Evolutionary conservation across 1,140 invertebrate species (phyloP), one percentile per base, ranked within the genome.

Genomic region (Rhopalosiphum maidis): DNA sequence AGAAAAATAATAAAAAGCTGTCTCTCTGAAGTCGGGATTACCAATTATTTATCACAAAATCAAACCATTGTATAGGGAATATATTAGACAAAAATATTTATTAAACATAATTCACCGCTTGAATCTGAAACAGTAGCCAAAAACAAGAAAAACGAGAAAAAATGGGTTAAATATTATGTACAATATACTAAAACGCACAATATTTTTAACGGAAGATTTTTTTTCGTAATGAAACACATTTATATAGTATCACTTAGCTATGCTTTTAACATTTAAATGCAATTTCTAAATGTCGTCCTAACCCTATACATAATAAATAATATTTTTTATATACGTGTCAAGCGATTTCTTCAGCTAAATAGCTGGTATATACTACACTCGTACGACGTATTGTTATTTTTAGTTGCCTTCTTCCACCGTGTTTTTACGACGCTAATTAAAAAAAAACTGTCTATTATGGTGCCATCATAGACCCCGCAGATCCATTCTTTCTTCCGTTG

Each of bases 221-320:
- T 68, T 77, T 77, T 77, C 60, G 60, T 77, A 77, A 77, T n/a
- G 60, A 68, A 68, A 68, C 60, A 68, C 60, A 68, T 68, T 68
- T 68, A 30, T 68, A 68, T n/a, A n/a, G 30, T n/a, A 68, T n/a
- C 60, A 68, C 60, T 68, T 68, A 60, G 55, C 55, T 55, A 55
- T 8, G 6, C 23, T 55, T 55, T 60, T 8, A 60, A 60, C 25
- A 30, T 60, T 60, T 60, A 60, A 23, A 30, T 30, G 55, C 8
- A 68, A n/a, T 30, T 68, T 11, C 60, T n/a, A 68, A 68, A 68
- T 68, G 60, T 68, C 30, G 60, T n/a, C 30, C 60, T 68, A n/a
- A 30, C 60, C 60, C 30, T 68, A 18, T 68, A 30, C 30, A 68
- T 68, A 68, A 68, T 68, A 68, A 68, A 68, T 68, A 68, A n/a